phyloP scores from a whole-genome alignment of 1,140 invertebrate species.

The Nephila pilipes region DNA sequence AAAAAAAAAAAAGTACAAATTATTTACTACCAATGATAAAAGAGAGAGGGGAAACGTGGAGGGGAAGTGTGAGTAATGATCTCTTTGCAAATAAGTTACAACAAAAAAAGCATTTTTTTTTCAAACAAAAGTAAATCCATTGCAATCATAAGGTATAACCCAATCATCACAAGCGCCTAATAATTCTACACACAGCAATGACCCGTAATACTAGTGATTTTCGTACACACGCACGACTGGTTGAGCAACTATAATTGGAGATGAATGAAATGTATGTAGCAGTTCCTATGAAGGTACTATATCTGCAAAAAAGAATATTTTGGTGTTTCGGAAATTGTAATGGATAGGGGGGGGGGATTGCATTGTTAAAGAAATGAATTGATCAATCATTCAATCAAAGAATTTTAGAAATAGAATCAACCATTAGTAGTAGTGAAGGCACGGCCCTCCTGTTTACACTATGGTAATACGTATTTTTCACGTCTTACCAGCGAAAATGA shows the following conservation, averaged over 20 bases:
- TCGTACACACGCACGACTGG: slow-evolving; percentile 15
- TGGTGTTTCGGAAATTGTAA: not conserved
- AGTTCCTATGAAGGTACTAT: not conserved
- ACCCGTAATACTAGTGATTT: slow-evolving; percentile 56
- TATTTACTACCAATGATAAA: too few species aligned
- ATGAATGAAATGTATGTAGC: not conserved
- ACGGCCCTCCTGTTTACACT: too few species aligned
- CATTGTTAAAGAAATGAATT: too few species aligned
- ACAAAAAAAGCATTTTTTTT: not conserved
- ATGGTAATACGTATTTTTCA: too few species aligned
- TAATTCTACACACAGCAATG: slow-evolving; percentile 5
- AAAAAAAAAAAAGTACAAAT: too few species aligned
- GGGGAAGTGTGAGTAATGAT: too few species aligned
- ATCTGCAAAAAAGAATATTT: not conserved
- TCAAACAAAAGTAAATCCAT: not conserved
- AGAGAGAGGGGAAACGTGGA: too few species aligned
- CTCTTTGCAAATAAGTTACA: too few species aligned
- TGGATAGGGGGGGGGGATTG: not conserved
- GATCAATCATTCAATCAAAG: too few species aligned
- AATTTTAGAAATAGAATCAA: too few species aligned
- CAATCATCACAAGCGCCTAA: slow-evolving; percentile 16
- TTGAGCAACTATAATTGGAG: slow-evolving; percentile 45
- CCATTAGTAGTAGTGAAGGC: too few species aligned
- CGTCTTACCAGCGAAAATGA: too few species aligned
- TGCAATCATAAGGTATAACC: not conserved